These are phyloP conservation scores for Rissa tridactyla DNA, from an alignment of 2,113 vertebrate species.

Conservation along the genomic window DNA sequence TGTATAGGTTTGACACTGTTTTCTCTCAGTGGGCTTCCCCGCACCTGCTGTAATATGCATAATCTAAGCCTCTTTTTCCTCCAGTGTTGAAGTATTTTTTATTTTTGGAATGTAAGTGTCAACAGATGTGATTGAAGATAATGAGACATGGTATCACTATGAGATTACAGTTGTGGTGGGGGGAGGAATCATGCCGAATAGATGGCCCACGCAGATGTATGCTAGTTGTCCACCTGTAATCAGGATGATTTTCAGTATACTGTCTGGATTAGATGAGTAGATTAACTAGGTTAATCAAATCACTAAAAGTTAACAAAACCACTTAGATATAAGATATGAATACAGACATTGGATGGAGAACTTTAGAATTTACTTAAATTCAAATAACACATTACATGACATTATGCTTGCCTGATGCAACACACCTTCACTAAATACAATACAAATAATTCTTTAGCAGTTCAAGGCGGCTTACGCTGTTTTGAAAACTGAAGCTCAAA, in stretches of 20 bases:
- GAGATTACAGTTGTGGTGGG: background rate
- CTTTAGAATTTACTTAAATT: background rate
- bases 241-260: background rate
- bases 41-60: conserved; percentile 54
- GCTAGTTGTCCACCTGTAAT: background rate
- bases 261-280: background rate
- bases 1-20: conserved; percentile 21
- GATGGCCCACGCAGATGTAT: background rate
- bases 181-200: background rate
- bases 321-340: background rate
- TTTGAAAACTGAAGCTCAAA: background rate
- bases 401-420: background rate
- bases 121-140: conserved; percentile 51
- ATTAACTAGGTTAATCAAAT: background rate
- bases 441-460: background rate
- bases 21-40: conserved; percentile 24
- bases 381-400: background rate
- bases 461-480: background rate
- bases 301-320: background rate
- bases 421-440: background rate
- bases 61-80: conserved; percentile 14
- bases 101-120: conserved; percentile 17
- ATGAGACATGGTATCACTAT: background rate
- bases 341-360: background rate
- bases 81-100: background rate